Conservation (phyloP, 64 coral and sea anemone species). For the Platygyra sinensis region DNA sequence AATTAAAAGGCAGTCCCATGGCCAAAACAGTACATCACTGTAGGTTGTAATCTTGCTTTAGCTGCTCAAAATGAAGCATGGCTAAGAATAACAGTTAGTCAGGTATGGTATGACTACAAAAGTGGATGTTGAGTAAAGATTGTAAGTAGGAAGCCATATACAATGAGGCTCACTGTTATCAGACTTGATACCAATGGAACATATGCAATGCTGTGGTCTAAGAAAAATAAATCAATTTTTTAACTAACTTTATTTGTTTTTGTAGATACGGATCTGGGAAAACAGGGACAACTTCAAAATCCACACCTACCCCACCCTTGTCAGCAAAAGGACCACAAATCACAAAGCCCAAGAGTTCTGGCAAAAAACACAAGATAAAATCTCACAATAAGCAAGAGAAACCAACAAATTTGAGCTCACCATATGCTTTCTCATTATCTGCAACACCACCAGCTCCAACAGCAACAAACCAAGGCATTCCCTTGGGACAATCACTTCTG, state of each 20-base stretch:
- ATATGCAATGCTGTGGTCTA: neutral
- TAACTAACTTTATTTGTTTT: neutral
- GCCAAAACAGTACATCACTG: too few relatives aligned
- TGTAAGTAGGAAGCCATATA: too few relatives aligned
- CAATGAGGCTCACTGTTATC: too few relatives aligned
- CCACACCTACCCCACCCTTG: constrained; percentile 37
- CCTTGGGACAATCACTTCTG: constrained; percentile 48
- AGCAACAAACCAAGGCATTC: constrained; percentile 24
- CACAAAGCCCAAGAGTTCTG: constrained; percentile 14
- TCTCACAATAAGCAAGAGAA: constrained; percentile 25
- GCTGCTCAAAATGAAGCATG: too few relatives aligned
- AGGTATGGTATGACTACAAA: too few relatives aligned
- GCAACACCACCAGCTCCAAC: constrained; percentile 1
- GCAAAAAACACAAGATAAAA: constrained; percentile 22
- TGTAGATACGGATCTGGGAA: constrained; percentile 34
- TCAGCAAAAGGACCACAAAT: constrained; percentile 40
- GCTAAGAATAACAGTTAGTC: too few relatives aligned
- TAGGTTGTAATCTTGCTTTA: too few relatives aligned
- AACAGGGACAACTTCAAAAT: neutral
- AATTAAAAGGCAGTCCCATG: too few relatives aligned
- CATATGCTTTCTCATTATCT: neutral
- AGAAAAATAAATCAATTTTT: neutral
- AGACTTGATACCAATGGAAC: too few relatives aligned
- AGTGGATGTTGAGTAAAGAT: too few relatives aligned
- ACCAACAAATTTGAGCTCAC: neutral